These are phyloP conservation scores for Leguminivora glycinivorella DNA, from an alignment of 1,140 invertebrate species.

Conservation along the genomic window DNA sequence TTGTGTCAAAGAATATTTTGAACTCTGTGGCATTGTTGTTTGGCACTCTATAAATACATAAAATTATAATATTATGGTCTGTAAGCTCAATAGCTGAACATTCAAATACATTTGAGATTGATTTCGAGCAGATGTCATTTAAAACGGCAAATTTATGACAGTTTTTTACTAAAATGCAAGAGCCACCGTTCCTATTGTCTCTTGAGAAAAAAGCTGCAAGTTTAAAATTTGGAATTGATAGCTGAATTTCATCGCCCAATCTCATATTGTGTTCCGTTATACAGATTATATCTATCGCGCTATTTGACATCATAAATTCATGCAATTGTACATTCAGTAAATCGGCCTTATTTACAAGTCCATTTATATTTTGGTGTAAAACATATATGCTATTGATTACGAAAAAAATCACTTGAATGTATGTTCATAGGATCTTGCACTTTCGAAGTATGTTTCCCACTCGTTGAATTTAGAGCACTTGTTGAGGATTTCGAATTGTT, in stretches of 20 bases:
- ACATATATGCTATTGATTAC: no score
- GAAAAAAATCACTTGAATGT: no score
- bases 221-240: background rate
- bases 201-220: background rate
- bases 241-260: background rate
- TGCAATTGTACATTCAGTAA: no score
- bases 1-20: slow-evolving; percentile 13
- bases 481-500: no score
- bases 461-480: no score
- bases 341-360: no score
- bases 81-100: slow-evolving; percentile 27
- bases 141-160: background rate
- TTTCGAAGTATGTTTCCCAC: no score
- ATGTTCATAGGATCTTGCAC: no score
- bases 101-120: no score
- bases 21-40: slow-evolving; percentile 10
- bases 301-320: no score
- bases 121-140: no score
- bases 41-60: slow-evolving; percentile 38
- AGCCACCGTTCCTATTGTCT: background rate
- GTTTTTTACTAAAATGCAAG: background rate
- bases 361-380: no score
- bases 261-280: background rate
- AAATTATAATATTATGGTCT: slow-evolving; percentile 30
- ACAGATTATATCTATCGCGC: background rate